Evolutionary conservation across 2,113 vertebrate genomes (phyloP).

Genomic region (Hucho hucho): DNA sequence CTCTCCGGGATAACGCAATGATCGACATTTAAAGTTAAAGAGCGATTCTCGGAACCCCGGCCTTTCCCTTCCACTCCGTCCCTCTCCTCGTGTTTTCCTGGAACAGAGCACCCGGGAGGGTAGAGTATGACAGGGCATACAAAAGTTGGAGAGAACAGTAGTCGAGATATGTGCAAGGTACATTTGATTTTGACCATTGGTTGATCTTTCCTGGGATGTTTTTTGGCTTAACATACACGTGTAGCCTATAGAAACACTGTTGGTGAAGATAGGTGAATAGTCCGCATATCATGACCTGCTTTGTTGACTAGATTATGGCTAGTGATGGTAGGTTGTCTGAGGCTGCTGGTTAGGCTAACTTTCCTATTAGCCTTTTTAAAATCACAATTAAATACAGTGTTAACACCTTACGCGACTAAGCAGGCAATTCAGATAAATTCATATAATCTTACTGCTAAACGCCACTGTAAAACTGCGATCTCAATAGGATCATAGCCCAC

Average conservation of each 20-base stretch:
- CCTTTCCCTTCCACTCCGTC: slow-evolving; percentile 40
- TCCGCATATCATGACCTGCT: neutral
- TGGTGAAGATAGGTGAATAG: neutral
- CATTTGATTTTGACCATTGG: too few species aligned
- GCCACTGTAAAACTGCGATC: too few species aligned
- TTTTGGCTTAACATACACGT: neutral
- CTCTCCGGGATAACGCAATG: neutral
- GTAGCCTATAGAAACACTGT: too few species aligned
- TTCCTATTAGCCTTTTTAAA: too few species aligned
- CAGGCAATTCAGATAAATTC: too few species aligned
- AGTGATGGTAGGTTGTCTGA: too few species aligned
- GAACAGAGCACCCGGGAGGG: slow-evolving; percentile 49
- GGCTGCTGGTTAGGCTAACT: too few species aligned
- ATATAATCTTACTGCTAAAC: too few species aligned
- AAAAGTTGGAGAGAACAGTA: slow-evolving; percentile 50
- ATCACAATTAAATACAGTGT: too few species aligned
- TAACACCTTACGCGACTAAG: too few species aligned
- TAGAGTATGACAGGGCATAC: slow-evolving; percentile 40
- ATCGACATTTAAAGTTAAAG: neutral
- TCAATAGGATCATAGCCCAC: too few species aligned
- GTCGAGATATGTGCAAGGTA: neutral
- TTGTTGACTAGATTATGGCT: too few species aligned
- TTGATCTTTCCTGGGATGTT: neutral
- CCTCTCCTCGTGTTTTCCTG: slow-evolving; percentile 69
- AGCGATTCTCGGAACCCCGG: slow-evolving; percentile 24